Evolutionary conservation across 2,797 vertebrate genomes (phyloP), one percentile per base, ranked within the genome.

Genomic region (Ctenopoma multispine): DNA sequence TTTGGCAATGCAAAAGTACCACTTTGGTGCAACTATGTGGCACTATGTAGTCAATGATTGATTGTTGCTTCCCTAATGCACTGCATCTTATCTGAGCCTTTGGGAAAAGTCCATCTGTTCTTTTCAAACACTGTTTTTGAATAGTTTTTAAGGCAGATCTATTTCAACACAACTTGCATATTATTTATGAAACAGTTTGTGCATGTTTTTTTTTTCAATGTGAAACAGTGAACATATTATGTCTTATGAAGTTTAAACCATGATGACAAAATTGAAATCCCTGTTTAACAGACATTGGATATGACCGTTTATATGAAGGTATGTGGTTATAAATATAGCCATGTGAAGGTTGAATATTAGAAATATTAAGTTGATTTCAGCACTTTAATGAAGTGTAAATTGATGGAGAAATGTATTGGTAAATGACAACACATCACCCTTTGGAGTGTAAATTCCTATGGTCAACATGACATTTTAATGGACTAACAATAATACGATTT

Each of bases 41-140:
- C 92, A 92, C 90, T 93, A 91, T 89, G 86, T 65, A 56, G 87
- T 95, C 94, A 92, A 91, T 92, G 94, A 89, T 79, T 83, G 86
- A 90, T 84, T 89, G 86, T 88, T 80, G 88, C 88, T 87, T 91
- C 86, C 69, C 74, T 93, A 95, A 96, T 96, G 96, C 97, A 96
- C 96, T 96, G 96, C 96, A 96, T 96, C 95, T 90, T 95, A 96
- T 94, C 96, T 97, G 97, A 97, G 96, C 96, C 97, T 96, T 95
- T 93, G 90, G 95, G 94, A 95, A 95, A 94, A 93, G 95, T 95
- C 95, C 92, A 94, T 93, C 92, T 93, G 94, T 94, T 94, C 93
- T 96, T 95, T 95, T 94, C 90, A 95, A 96, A 85, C 81, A 84
- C 82, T 81, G 83, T 73, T 89, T 89, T 63, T 62, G 38, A 75